Conservation (phyloP, 2,888 invertebrate genomes). For the Phanerotoma sp. region DNA sequence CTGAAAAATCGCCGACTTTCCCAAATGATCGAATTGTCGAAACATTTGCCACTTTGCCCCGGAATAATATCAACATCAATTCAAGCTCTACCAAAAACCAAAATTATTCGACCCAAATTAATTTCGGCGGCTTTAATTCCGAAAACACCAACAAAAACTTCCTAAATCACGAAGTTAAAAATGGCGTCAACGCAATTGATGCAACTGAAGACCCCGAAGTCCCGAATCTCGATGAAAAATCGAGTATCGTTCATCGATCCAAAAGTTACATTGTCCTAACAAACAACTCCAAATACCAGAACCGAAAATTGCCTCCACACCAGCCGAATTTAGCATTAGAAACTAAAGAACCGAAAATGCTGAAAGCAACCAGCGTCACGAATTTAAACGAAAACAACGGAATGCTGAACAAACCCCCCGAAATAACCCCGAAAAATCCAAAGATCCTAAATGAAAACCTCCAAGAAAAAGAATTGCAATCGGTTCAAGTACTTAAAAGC, state of each 20-base stretch:
- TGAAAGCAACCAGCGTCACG: slow-evolving; percentile 43
- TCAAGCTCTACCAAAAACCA: background rate
- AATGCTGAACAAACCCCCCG: slow-evolving; percentile 44
- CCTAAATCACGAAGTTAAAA: slow-evolving; percentile 13
- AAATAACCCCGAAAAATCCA: slow-evolving; percentile 49
- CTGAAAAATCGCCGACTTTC: slow-evolving; percentile 22
- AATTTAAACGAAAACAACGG: slow-evolving; percentile 41
- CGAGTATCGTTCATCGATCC: slow-evolving; percentile 43
- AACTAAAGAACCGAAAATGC: slow-evolving; percentile 26
- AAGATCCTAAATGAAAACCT: slow-evolving; percentile 47
- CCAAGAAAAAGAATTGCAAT: slow-evolving; percentile 50
- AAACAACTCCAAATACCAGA: slow-evolving; percentile 40
- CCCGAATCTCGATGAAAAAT: too few species aligned
- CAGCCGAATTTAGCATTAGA: too few species aligned
- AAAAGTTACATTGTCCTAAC: slow-evolving; percentile 47
- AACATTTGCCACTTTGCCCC: slow-evolving; percentile 36
- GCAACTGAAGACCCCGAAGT: too few species aligned
- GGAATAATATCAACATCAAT: slow-evolving; percentile 13
- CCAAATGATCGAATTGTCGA: slow-evolving; percentile 32
- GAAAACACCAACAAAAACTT: too few species aligned
- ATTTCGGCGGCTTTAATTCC: too few species aligned
- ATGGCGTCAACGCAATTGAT: too few species aligned
- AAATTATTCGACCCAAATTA: too few species aligned
- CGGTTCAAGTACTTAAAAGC: slow-evolving; percentile 50
- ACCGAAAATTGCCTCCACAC: too few species aligned